phyloP scores from a whole-genome alignment of 2,113 vertebrate species.

The Hiodon tergisus region DNA sequence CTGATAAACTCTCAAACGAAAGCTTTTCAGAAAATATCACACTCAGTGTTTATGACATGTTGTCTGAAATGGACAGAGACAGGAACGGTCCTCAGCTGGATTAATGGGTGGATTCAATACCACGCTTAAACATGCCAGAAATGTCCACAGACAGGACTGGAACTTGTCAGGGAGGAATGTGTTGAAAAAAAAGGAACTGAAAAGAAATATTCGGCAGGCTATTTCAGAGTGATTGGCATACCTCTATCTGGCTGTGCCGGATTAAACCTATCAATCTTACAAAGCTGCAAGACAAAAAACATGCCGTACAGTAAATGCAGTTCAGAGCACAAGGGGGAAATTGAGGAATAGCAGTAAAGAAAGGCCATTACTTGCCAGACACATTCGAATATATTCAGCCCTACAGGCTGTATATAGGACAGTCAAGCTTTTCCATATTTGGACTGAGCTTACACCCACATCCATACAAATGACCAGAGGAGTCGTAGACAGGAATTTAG shows the following conservation, averaged over 20 bases:
- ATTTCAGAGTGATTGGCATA: slow-evolving; percentile 23
- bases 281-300: slow-evolving; percentile 15
- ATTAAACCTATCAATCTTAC: slow-evolving; percentile 29
- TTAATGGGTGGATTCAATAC: slow-evolving; percentile 30
- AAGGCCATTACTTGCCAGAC: not conserved
- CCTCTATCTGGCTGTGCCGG: slow-evolving; percentile 15
- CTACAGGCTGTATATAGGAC: not conserved
- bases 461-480: not conserved
- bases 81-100: slow-evolving; percentile 14
- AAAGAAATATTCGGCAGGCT: not conserved
- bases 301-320: slow-evolving; percentile 7
- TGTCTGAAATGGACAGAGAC: slow-evolving; percentile 7
- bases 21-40: slow-evolving; percentile 18
- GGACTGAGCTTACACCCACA: not conserved
- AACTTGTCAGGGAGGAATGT: not conserved
- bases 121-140: slow-evolving; percentile 25
- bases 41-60: slow-evolving; percentile 30
- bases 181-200: not conserved
- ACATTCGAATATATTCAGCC: not conserved
- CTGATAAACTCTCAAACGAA: slow-evolving; percentile 34
- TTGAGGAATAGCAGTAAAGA: slow-evolving; percentile 15
- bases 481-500: not conserved
- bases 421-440: not conserved
- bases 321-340: slow-evolving; percentile 1
- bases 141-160: slow-evolving; percentile 29